Percentiles rank a stretch among this genome's conserved stretches.
Conservation (phyloP, 2,113 vertebrate species). For the Bufo gargarizans region DNA sequence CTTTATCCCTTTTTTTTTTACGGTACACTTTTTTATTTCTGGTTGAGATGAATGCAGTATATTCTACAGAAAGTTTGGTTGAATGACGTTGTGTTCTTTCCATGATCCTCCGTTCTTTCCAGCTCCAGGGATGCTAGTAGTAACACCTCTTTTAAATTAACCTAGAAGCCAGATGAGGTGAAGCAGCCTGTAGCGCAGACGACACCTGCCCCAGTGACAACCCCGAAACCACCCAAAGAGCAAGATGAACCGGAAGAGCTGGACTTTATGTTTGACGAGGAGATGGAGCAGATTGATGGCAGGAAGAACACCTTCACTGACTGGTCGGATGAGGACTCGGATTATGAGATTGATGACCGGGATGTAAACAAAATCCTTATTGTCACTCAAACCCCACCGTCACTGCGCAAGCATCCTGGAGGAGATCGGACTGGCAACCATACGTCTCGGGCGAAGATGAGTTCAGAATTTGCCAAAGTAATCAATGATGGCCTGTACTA, state of each 20-base stretch:
- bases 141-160: slow-evolving; percentile 59
- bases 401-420: slow-evolving; percentile 92
- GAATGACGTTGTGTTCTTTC: not conserved
- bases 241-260: slow-evolving; percentile 94
- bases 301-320: slow-evolving; percentile 97
- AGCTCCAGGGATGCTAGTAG: not conserved
- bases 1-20: too few species aligned
- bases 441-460: slow-evolving; percentile 91
- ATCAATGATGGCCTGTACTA: slow-evolving; percentile 98
- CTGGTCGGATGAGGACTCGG: slow-evolving; percentile 96
- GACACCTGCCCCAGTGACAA: slow-evolving; percentile 60
- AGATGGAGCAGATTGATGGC: slow-evolving; percentile 97
- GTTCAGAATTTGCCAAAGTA: slow-evolving; percentile 89
- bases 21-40: not conserved
- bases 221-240: slow-evolving; percentile 73
- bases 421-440: slow-evolving; percentile 96
- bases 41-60: not conserved
- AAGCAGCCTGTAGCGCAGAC: slow-evolving; percentile 68
- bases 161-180: slow-evolving; percentile 81
- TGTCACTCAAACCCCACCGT: slow-evolving; percentile 95
- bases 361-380: slow-evolving; percentile 99
- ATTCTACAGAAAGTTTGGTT: not conserved
- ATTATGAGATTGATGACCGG: slow-evolving; percentile 92
- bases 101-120: not conserved
- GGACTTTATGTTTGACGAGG: slow-evolving; percentile 97